Conservation (phyloP, 2,888 invertebrate species). For the Lamellibrachia columna region DNA sequence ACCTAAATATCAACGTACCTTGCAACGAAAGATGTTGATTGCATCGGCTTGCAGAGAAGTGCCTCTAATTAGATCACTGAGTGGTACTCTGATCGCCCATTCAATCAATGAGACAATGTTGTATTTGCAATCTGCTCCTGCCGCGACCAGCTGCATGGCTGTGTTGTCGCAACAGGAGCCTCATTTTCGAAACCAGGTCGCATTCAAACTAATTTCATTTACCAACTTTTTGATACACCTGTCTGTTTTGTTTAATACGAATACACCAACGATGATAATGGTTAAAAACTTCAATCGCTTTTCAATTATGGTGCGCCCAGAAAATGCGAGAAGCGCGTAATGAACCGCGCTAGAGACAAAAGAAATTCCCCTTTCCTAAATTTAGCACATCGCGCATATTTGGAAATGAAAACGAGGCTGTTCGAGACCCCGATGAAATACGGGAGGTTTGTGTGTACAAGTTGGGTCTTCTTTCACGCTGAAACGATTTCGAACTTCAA, state of each 20-base stretch:
- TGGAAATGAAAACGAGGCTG: background rate
- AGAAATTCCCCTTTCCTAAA: slow-evolving; percentile 16
- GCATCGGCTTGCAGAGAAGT: background rate
- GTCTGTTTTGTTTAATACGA: background rate
- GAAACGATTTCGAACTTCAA: background rate
- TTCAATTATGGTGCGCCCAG: background rate
- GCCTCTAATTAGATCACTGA: background rate
- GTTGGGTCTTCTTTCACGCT: background rate
- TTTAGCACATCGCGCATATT: slow-evolving; percentile 16
- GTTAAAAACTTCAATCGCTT: background rate
- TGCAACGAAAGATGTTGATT: background rate
- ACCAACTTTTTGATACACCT: background rate
- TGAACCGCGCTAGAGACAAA: background rate
- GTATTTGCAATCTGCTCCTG: background rate
- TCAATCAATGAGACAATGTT: slow-evolving; percentile 12
- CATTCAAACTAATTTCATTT: background rate
- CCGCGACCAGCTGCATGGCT: background rate
- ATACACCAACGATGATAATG: background rate
- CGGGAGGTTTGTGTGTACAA: background rate
- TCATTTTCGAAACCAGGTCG: slow-evolving; percentile 2
- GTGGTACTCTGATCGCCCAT: background rate
- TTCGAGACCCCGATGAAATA: background rate
- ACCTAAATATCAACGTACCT: background rate
- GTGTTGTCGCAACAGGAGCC: slow-evolving; percentile 16
- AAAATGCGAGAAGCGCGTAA: background rate